These are phyloP conservation scores for Sminthurinus aureus DNA, from an alignment of 2,888 invertebrate species.

Conservation along the genomic window DNA sequence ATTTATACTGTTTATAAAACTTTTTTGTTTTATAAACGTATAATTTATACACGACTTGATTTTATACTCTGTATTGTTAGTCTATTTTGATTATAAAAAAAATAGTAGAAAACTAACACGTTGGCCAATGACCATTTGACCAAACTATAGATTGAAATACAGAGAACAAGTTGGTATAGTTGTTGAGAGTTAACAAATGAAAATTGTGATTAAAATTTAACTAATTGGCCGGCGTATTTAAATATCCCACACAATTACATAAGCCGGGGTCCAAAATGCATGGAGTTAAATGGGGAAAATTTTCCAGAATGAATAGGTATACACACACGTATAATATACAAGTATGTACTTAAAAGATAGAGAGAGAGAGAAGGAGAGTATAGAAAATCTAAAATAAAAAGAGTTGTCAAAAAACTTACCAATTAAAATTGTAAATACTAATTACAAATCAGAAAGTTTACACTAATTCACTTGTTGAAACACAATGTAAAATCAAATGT, in stretches of 20 bases:
- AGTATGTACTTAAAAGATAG: background rate
- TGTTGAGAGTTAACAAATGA: background rate
- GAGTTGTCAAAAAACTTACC: conserved; percentile 24
- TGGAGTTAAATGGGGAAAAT: background rate
- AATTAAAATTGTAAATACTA: conserved; percentile 23
- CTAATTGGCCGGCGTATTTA: conserved; percentile 36
- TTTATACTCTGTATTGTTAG: too few relatives aligned
- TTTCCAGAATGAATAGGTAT: background rate
- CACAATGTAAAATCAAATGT: background rate
- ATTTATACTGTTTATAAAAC: too few relatives aligned
- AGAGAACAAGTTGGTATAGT: too few relatives aligned
- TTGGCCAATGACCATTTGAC: too few relatives aligned
- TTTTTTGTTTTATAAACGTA: too few relatives aligned
- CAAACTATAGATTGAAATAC: too few relatives aligned
- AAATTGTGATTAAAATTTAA: conserved; percentile 25
- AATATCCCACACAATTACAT: conserved; percentile 40
- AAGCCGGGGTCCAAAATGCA: conserved; percentile 32
- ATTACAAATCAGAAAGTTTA: background rate
- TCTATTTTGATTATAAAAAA: too few relatives aligned
- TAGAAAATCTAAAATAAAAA: background rate
- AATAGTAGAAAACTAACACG: too few relatives aligned
- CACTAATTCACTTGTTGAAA: background rate
- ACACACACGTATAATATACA: background rate
- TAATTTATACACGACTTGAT: too few relatives aligned
- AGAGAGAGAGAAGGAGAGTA: background rate